A percentile compares a stretch with the other conserved stretches of the same genome.
Evolutionary conservation across 1,140 invertebrate genomes (phyloP).

Genomic region (Diploscapter pachys): DNA sequence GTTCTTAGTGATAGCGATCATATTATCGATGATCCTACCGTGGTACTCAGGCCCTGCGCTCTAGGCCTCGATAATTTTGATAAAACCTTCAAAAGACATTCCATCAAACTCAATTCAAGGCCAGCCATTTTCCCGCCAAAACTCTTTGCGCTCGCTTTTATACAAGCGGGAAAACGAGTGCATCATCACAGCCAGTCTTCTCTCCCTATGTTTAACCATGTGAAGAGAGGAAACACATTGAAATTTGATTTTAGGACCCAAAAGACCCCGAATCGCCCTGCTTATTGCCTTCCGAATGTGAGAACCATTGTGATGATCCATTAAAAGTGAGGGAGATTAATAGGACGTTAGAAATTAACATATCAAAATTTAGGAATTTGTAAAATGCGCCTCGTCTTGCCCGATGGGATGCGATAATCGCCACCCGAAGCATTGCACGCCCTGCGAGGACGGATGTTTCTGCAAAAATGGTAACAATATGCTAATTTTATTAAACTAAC

Average conservation of each 20-base stretch:
- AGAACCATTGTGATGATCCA: constrained; percentile 26
- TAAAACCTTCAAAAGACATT: too few relatives aligned
- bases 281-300: constrained; percentile 31
- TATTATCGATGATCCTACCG: too few relatives aligned
- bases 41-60: too few relatives aligned
- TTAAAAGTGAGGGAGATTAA: constrained; percentile 6
- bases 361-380: constrained; percentile 12
- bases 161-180: too few relatives aligned
- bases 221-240: neutral
- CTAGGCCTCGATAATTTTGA: too few relatives aligned
- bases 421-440: constrained; percentile 29
- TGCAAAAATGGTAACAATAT: constrained; percentile 27
- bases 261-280: constrained; percentile 27
- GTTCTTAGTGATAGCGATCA: too few relatives aligned
- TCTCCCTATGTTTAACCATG: neutral
- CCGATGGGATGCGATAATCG: constrained; percentile 35
- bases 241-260: constrained; percentile 2
- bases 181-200: too few relatives aligned
- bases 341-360: neutral
- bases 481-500: too few relatives aligned
- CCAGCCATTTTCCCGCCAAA: too few relatives aligned
- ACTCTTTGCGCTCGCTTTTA: too few relatives aligned
- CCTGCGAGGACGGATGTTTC: constrained; percentile 29
- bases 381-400: constrained; percentile 31
- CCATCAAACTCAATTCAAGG: too few relatives aligned